These are phyloP conservation scores for Sprattus sprattus DNA, from an alignment of 2,113 vertebrate genomes.

Conservation along the genomic window DNA sequence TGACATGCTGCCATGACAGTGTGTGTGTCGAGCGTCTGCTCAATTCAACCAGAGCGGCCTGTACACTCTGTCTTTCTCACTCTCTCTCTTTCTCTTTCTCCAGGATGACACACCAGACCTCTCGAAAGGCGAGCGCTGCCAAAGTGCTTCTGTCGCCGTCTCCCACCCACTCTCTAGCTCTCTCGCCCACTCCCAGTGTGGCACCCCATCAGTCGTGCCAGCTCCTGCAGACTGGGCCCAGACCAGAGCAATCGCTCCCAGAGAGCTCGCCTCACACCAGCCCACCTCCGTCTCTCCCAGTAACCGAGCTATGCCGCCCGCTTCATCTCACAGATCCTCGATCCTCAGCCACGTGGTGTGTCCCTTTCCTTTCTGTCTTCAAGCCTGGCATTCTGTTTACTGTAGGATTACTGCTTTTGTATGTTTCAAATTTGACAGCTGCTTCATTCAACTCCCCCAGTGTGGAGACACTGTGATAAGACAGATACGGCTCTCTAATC, in stretches of 20 bases:
- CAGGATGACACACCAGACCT: conserved; percentile 46
- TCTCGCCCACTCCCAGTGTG: conserved; percentile 4
- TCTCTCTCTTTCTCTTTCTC: neutral
- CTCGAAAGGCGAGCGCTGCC: conserved; percentile 32
- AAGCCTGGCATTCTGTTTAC: conserved; percentile 70
- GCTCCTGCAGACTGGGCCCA: conserved; percentile 44
- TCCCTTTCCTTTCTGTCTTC: conserved; percentile 6
- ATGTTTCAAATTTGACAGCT: conserved; percentile 79
- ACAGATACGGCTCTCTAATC: conserved; percentile 76
- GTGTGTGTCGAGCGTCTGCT: neutral
- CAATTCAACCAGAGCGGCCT: neutral
- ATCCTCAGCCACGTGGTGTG: neutral
- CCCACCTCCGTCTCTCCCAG: neutral
- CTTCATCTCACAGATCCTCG: neutral
- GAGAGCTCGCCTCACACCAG: conserved; percentile 43
- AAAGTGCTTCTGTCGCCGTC: neutral
- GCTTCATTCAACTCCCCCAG: conserved; percentile 73
- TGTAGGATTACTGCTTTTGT: conserved; percentile 78
- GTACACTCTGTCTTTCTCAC: neutral
- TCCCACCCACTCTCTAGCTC: neutral
- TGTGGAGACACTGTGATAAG: conserved; percentile 75
- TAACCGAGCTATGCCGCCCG: neutral
- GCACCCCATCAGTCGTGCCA: neutral
- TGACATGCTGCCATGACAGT: neutral
- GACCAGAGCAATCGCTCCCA: conserved; percentile 49